Percentiles rank a stretch among this genome's conserved stretches.
These are phyloP conservation scores for Littorina saxatilis DNA, from an alignment of 1,140 invertebrate genomes.

Conservation along the genomic window DNA sequence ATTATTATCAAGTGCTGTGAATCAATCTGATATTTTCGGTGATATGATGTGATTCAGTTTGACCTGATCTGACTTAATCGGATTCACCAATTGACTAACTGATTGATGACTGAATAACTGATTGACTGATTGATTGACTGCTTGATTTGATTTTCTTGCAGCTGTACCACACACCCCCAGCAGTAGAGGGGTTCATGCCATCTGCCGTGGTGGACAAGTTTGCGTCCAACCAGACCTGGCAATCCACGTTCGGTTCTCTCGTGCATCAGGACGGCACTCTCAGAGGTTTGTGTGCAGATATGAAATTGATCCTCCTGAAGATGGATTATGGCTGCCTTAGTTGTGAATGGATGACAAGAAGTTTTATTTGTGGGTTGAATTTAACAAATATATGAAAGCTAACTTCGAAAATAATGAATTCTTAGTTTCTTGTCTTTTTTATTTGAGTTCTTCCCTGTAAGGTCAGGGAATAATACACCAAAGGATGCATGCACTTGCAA, in stretches of 20 bases:
- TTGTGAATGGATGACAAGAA: background rate
- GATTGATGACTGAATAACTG: background rate
- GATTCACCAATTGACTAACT: slow-evolving; percentile 5
- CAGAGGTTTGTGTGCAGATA: slow-evolving; percentile 44
- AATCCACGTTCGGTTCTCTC: slow-evolving; percentile 36
- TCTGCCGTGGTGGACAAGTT: slow-evolving; percentile 42
- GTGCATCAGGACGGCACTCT: slow-evolving; percentile 43
- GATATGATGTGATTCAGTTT: no score
- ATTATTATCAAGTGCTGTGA: no score
- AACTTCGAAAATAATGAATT: no score
- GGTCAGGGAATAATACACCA: no score
- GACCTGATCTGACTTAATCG: no score
- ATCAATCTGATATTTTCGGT: no score
- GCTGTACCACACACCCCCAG: slow-evolving; percentile 62
- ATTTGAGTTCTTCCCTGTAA: no score
- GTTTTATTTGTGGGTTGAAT: no score
- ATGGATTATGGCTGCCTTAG: background rate
- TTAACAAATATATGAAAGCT: no score
- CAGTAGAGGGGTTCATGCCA: slow-evolving; percentile 39
- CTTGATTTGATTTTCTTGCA: slow-evolving; percentile 21
- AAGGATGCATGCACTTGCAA: no score
- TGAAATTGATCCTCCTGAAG: background rate
- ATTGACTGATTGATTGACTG: background rate
- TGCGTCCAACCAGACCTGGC: slow-evolving; percentile 40
- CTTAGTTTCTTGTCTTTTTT: no score